Evolutionary conservation across 2,888 invertebrate species (phyloP).

Genomic region (Apantesis nais): DNA sequence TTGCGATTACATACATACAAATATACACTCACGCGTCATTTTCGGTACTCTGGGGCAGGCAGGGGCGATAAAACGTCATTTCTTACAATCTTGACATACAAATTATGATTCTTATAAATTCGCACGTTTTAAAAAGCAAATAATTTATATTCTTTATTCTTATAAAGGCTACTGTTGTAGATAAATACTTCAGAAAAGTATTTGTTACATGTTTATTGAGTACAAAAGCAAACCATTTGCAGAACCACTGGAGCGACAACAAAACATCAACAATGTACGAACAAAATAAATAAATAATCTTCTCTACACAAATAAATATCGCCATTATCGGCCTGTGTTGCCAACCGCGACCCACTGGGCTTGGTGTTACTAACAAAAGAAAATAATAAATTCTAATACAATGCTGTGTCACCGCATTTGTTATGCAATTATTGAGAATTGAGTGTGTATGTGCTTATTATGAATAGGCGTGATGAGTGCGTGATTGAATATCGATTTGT

Average conservation of each 20-base stretch:
- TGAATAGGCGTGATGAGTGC: constrained; percentile 58
- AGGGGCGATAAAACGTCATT: neutral
- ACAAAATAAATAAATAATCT: constrained; percentile 70
- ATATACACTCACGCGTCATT: neutral
- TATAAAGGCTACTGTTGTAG: neutral
- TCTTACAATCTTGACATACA: neutral
- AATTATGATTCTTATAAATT: neutral
- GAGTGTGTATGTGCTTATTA: constrained; percentile 55
- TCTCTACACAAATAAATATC: constrained; percentile 70
- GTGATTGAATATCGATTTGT: constrained; percentile 34
- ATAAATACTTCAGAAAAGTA: constrained; percentile 29
- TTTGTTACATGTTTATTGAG: constrained; percentile 35
- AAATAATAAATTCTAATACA: constrained; percentile 78
- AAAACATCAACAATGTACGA: constrained; percentile 58
- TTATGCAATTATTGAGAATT: constrained; percentile 78
- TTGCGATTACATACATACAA: neutral
- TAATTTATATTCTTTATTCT: neutral
- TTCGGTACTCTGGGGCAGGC: neutral
- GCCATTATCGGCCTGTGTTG: constrained; percentile 64
- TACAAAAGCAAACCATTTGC: constrained; percentile 56
- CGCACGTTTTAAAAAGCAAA: constrained; percentile 2
- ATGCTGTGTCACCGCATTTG: constrained; percentile 77
- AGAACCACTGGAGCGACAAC: constrained; percentile 58
- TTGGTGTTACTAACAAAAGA: constrained; percentile 69
- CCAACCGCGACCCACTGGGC: constrained; percentile 61